These are phyloP conservation scores for Marronus borbonicus DNA, from an alignment of 2,888 invertebrate genomes.

Conservation along the genomic window DNA sequence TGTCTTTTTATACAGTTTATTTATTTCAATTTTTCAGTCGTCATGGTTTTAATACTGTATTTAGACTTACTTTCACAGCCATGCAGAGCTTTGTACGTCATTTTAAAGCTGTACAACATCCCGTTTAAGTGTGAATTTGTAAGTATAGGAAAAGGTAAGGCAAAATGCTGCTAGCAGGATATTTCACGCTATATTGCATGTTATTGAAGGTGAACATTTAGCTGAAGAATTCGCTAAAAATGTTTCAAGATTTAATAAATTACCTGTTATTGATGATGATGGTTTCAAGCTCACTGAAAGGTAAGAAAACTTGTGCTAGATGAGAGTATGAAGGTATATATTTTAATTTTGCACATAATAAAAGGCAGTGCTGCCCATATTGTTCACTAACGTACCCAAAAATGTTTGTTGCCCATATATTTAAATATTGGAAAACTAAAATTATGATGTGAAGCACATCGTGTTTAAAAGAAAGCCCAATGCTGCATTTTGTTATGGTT, in stretches of 20 bases:
- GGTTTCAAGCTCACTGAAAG: conserved; percentile 74
- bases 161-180: neutral
- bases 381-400: no score
- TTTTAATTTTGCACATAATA: no score
- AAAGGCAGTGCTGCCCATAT: no score
- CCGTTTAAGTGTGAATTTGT: conserved; percentile 77
- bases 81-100: conserved; percentile 79
- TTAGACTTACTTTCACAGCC: conserved; percentile 86
- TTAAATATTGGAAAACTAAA: no score
- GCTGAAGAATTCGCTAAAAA: conserved; percentile 70
- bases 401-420: no score
- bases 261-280: conserved; percentile 75
- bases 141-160: conserved; percentile 77
- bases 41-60: conserved; percentile 75
- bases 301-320: conserved; percentile 54
- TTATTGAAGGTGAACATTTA: conserved; percentile 71
- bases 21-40: neutral
- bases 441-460: no score
- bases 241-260: conserved; percentile 72
- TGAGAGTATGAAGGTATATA: no score
- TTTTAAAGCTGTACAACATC: conserved; percentile 77
- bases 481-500: no score
- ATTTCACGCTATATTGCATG: no score
- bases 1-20: no score
- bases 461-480: no score